Conservation (phyloP, 2,113 vertebrate species). For the Phyllopteryx taeniolatus region DNA sequence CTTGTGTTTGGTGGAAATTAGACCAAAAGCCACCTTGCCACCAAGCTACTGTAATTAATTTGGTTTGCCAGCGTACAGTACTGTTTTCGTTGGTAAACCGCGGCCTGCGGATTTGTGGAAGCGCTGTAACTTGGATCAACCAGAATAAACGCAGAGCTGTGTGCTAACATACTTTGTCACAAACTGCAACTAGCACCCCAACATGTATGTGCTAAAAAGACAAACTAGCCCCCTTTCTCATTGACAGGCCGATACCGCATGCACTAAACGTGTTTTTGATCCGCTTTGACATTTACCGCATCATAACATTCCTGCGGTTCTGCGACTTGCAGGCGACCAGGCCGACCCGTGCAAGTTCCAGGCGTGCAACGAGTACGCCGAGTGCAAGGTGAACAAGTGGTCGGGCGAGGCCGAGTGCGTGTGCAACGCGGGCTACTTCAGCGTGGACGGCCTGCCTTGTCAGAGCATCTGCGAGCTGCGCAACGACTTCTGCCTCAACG, state of each 20-base stretch:
- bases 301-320: not conserved
- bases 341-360: slow-evolving; percentile 97
- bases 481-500: slow-evolving; percentile 90
- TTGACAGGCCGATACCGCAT: not conserved
- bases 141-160: no score
- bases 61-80: no score
- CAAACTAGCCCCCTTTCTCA: not conserved
- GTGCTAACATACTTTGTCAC: no score
- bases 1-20: no score
- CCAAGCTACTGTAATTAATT: no score
- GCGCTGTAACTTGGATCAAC: no score
- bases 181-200: not conserved
- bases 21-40: no score
- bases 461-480: slow-evolving; percentile 91
- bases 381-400: slow-evolving; percentile 88
- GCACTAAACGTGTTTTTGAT: not conserved
- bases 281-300: not conserved
- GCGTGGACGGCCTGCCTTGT: slow-evolving; percentile 86
- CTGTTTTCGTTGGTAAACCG: no score
- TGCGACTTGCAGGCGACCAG: slow-evolving; percentile 78
- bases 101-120: no score
- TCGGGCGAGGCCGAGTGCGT: slow-evolving; percentile 90
- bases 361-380: slow-evolving; percentile 91
- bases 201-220: not conserved
- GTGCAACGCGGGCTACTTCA: slow-evolving; percentile 90